Conservation (phyloP, 2,888 invertebrate genomes). For the Slavum lentiscoides region DNA sequence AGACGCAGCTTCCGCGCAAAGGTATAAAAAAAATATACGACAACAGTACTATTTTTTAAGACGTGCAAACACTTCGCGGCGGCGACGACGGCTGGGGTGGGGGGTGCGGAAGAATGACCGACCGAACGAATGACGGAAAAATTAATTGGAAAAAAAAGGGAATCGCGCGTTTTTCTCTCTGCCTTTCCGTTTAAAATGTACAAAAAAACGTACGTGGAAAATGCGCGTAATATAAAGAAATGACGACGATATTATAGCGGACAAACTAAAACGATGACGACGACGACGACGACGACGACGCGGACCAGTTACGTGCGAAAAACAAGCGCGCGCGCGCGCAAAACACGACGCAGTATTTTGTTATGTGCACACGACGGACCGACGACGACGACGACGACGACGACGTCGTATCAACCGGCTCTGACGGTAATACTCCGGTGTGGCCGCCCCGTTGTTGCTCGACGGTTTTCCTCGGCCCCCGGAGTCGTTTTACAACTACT, state of each 20-base stretch:
- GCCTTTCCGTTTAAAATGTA: constrained; percentile 8
- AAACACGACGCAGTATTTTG: too few species aligned
- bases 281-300: neutral
- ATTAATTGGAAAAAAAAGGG: neutral
- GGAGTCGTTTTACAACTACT: too few species aligned
- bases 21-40: too few species aligned
- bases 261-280: neutral
- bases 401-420: constrained; percentile 44
- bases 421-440: neutral
- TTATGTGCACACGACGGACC: too few species aligned
- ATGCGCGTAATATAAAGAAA: neutral
- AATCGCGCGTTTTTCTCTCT: neutral
- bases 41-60: too few species aligned
- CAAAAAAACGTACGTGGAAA: neutral
- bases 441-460: neutral
- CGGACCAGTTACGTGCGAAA: constrained; percentile 13
- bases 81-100: neutral
- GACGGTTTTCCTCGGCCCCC: constrained; percentile 17
- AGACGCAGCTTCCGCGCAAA: neutral
- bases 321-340: too few species aligned
- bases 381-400: neutral
- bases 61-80: neutral
- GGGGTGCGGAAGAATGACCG: constrained; percentile 37
- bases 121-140: neutral
- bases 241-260: too few species aligned